These are phyloP conservation scores for Lineus longissimus DNA, from an alignment of 1,140 invertebrate genomes.

Conservation along the genomic window DNA sequence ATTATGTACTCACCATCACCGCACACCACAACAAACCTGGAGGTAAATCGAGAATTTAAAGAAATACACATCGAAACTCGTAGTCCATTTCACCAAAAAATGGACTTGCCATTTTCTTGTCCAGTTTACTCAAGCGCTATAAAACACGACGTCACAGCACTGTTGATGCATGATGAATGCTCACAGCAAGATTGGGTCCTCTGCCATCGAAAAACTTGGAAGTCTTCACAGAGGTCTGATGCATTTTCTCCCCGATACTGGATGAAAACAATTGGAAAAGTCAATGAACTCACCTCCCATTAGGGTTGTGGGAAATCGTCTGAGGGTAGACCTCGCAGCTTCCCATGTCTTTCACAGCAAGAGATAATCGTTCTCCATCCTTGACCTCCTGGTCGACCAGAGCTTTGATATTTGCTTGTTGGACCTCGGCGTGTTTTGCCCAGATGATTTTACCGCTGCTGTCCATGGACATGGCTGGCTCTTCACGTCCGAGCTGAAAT, in stretches of 20 bases:
- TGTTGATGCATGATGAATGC: too few relatives aligned
- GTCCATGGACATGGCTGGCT: constrained; percentile 99
- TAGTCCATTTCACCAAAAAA: too few relatives aligned
- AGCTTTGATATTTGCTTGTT: constrained; percentile 92
- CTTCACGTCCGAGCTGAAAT: constrained; percentile 81
- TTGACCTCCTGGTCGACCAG: constrained; percentile 57
- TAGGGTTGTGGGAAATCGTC: constrained; percentile 96
- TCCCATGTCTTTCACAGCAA: constrained; percentile 97
- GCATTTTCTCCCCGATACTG: too few relatives aligned
- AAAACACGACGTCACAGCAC: too few relatives aligned
- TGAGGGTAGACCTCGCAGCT: constrained; percentile 99
- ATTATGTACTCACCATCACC: constrained; percentile 99
- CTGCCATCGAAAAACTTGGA: too few relatives aligned
- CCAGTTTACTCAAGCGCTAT: too few relatives aligned
- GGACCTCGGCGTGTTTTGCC: constrained; percentile 96
- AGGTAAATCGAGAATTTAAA: constrained; percentile 11
- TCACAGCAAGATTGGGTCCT: too few relatives aligned
- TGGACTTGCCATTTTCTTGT: too few relatives aligned
- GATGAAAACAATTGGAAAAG: too few relatives aligned
- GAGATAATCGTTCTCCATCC: constrained; percentile 87
- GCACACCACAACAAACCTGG: constrained; percentile 92
- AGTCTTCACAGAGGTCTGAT: too few relatives aligned
- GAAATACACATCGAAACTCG: too few relatives aligned
- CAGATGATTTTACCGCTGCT: constrained; percentile 96
- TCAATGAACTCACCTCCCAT: constrained; percentile 90